Evolutionary conservation across 2,888 invertebrate genomes (phyloP), one percentile per base, ranked within the genome.

Genomic region (Tillus elongatus): DNA sequence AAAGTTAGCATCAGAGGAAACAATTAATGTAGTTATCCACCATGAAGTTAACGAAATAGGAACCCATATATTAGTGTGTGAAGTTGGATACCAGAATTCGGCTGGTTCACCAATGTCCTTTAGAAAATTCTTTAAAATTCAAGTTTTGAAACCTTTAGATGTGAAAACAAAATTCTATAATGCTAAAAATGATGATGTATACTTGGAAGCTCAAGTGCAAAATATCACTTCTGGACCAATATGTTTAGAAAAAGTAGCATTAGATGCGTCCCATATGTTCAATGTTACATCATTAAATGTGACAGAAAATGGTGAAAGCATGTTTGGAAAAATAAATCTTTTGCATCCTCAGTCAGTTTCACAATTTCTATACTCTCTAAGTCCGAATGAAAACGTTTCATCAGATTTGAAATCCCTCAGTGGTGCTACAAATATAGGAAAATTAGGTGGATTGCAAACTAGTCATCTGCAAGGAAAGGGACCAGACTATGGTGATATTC

Each of bases 31-130:
- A 68, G 89, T 97, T 19, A 92, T 97, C 57, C 88, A 92, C 58
- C 95, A 98, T 69, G 97, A 98, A 75, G 95, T 98, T n/a, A 97
- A 96, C 67, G 97, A 98, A 70, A 82, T 93, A 50, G 97, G 97
- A 28, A 90, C 92, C 30, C 97, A 98, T 61, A 95, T 97, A 59
- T 70, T 98, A 49, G 92, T 96, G 2, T 98, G 97, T 69, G 92
- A 96, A 67, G 93, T 98, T 2, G 85, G 82, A 46, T 98, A 97
- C 62, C 77, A 77, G 56, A 82, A 82, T 16, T 75, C 81, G 33
- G 73, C 76, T 41, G 78, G 79, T 37, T 79, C 85, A 47, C 70
- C 80, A 16, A 81, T 87, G 60, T 86, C 88, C 44, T 91, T 97
- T 58, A 76, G 93, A 49, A 97, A 97, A 64, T 96, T 93, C 64